Base-by-base conservation (phyloP, 2,113 vertebrate genomes). In the Pseudorhombus dupliciocellatus region DNA sequence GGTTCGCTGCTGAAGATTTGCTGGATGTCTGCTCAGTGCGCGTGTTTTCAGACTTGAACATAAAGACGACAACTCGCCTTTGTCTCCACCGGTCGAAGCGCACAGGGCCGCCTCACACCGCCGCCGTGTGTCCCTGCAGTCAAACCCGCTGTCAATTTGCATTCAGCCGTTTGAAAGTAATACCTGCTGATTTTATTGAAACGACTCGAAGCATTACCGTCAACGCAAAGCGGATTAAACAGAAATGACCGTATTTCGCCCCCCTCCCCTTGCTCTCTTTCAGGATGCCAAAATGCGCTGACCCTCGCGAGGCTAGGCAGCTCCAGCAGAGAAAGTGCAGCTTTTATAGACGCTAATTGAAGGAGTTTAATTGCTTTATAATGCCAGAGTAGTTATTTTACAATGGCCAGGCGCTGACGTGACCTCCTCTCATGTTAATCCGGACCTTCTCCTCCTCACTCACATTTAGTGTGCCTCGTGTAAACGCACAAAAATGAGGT, bases 301-400 rank as follows among this genome's bases (percentile, higher is more conserved):
- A 90, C 86, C 84, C 90, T 87, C 77, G 72, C 70, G 71, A 70
- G 81, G 66, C 80, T 79, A 68, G 65, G 48, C 80, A 83, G 60
- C 79, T 82, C 78, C 84, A 81, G 64, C 66, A 89, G 86, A 83
- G 76, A 90, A 88, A 87, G 90, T 88, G 80, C 65, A 82, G 75
- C 67, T 83, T 91, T 91, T 93, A 92, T 70, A 84, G 88, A 70
- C 86, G 88, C 92, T 93, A 93, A 95, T 94, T 92, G 82, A 90
- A 87, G 84, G 65, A 63, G 79, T 81, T 89, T 93, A 93, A 88
- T 89, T 76, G 86, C 90, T 94, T 94, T 89, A 93, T 93, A 92
- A 93, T 86, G 72, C 82, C 87, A 76, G 79, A 90, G 77, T 79
- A 46, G 75, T 89, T 72, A 70, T 86, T 91, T 85, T 85, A 90